Evolutionary conservation across 1,140 invertebrate species (phyloP), one percentile per base, ranked within the genome.

Genomic region (Sycophila sp.): DNA sequence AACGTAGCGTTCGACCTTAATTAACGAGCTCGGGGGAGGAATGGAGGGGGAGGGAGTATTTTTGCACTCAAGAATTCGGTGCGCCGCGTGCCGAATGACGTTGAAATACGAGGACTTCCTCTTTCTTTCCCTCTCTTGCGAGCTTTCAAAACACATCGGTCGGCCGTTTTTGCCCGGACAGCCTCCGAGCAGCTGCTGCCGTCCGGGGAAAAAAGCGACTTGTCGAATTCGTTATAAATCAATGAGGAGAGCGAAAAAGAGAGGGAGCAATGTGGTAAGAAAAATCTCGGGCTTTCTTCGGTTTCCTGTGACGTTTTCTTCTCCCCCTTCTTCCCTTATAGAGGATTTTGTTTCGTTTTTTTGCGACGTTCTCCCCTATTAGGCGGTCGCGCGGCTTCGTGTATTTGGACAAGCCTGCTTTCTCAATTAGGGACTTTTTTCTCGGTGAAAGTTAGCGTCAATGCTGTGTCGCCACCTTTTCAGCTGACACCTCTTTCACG

Each of bases 1-100:
- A 67, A 47, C 65, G 40, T 58, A 67, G 28, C 55, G 19, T 67
- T 42, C 7, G 40, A 15, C 53, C 38, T 56, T 66, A 66, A 66
- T 66, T 66, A 66, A 66, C 64, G 64, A 66, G 38, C 64, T 45
- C 51, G 36, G 36, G 15, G 49, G 24, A 22, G 47, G 47, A 13
- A 36, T 5, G 34, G 34, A 36, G 34, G 34, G 34, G 34, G 34
- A 36, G 26, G 26, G 51, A 17, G 19, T 19, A 30, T 28, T 55
- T 55, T 55, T 55, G 51, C 42, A 22, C 42, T 22, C 42, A 47
- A 47, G 42, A 47, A 47, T 47, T 47, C 42, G 42, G n/a, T n/a
- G 42, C 42, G 42, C 42, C 42, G 24, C 42, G 42, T 47, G 19
- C 42, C 17, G 42, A 47, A 47, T 47, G 42, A 47, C 42, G 42